Percentiles rank a stretch among this genome's conserved stretches.
Evolutionary conservation across 2,888 invertebrate genomes (phyloP).

Genomic region (Drosophila histrio): DNA sequence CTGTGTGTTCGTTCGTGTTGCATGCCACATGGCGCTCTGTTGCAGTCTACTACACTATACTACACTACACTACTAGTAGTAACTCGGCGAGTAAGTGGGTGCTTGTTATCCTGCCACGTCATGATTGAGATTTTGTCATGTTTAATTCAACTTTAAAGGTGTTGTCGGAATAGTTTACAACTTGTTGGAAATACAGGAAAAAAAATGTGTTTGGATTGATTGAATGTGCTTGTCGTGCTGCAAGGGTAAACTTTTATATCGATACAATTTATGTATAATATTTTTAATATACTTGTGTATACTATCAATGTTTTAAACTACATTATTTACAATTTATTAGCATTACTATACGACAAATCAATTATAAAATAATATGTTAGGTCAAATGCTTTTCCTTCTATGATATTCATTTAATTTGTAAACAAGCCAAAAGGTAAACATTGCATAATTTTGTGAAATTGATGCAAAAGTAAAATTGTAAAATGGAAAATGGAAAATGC

Average conservation of each 20-base stretch:
- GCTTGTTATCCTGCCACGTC: slow-evolving; percentile 23
- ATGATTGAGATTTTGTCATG: slow-evolving; percentile 57
- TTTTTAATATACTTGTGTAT: no score
- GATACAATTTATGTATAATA: not conserved
- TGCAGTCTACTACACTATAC: no score
- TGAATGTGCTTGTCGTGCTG: not conserved
- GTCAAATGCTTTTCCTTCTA: not conserved
- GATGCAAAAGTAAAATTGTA: not conserved
- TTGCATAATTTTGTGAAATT: not conserved
- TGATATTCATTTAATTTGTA: not conserved
- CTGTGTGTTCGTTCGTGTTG: slow-evolving; percentile 73
- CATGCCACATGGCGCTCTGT: slow-evolving; percentile 53
- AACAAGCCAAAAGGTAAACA: not conserved
- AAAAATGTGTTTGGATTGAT: slow-evolving; percentile 1
- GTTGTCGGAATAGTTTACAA: slow-evolving; percentile 41
- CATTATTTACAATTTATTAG: no score
- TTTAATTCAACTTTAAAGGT: slow-evolving; percentile 61
- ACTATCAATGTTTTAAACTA: no score
- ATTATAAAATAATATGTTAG: not conserved
- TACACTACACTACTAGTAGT: no score
- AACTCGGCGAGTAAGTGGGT: slow-evolving; percentile 6
- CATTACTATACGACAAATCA: no score
- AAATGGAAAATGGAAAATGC: not conserved
- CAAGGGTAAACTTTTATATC: not conserved
- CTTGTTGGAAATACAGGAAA: slow-evolving; percentile 29